A percentile compares a stretch with the other conserved stretches of the same genome.
These are phyloP conservation scores for Lepus townsendii DNA, from an alignment of 2,797 vertebrate species.

Conservation along the genomic window DNA sequence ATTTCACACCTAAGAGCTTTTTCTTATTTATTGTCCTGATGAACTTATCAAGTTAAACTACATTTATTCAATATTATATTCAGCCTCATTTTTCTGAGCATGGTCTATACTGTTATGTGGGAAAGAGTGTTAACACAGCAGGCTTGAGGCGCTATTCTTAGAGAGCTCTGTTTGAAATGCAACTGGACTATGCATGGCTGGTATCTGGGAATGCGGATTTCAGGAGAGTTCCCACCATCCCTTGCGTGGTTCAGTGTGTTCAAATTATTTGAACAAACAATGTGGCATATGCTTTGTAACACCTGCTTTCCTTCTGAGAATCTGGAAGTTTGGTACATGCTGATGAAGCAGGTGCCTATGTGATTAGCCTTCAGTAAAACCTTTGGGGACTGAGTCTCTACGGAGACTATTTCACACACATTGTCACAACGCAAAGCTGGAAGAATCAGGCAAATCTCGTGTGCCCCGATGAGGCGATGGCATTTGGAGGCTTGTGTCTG, in stretches of 20 bases:
- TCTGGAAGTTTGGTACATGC: not conserved
- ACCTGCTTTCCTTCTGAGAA: not conserved
- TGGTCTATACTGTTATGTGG: not conserved
- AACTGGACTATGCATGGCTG: not conserved
- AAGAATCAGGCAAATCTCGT: not conserved
- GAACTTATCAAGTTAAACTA: conserved; percentile 22
- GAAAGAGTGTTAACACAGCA: conserved; percentile 59
- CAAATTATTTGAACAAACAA: conserved; percentile 5
- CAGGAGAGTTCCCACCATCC: not conserved
- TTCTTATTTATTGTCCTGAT: conserved; percentile 39
- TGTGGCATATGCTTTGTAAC: not conserved
- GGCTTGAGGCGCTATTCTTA: conserved; percentile 14
- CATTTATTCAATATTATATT: not conserved
- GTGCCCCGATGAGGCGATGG: not conserved
- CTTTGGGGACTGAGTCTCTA: not conserved
- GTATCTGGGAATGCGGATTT: not conserved
- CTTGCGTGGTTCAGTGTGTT: not conserved
- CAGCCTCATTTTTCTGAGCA: not conserved
- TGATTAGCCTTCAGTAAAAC: not conserved
- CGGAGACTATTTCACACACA: not conserved
- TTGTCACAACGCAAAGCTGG: not conserved
- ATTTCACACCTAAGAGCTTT: not conserved
- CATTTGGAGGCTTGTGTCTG: not conserved
- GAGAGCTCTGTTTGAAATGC: not conserved
- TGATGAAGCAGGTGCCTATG: not conserved